Evolutionary conservation across 1,140 invertebrate genomes (phyloP), one percentile per base, ranked within the genome.

Genomic region (Temnothorax longispinosus): DNA sequence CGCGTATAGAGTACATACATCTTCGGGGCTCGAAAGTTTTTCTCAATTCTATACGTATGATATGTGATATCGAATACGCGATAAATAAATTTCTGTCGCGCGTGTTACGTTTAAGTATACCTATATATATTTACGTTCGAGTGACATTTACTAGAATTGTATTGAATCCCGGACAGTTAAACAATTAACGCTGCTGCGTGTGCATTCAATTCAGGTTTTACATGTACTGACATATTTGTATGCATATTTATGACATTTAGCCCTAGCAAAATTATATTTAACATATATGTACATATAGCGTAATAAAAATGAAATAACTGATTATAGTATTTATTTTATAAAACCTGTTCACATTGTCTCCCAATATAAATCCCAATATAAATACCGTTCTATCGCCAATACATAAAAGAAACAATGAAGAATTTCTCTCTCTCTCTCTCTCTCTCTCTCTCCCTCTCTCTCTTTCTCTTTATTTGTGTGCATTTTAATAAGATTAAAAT

Each of bases 171-270:
- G 2, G 54, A 62, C 15, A 56, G 47, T 72, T 47, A 50, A 77
- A 75, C 76, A 81, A 89, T 90, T 90, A 89, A 88, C 78, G 60
- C 80, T 75, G 84, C 38, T 86, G 90, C 86, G 90, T 92, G 91
- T 90, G 91, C 92, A 93, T 93, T 92, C 89, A 13, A 90, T 93
- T 93, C 93, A 93, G 76, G 91, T 92, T 93, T 94, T 91, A 92
- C 90, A 92, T 21, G 18, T 38, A 56, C 13, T n/a, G 35, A 56
- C 5, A 41, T 75, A 21, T 90, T 87, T 44, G 10, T n/a, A 47
- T 7, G 8, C 21, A 15, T 27, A 27, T 27, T 27, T 27, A 27
- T 58, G 6, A 41, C 11, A 60, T 76, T 47, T 5, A 15, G 18
- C 56, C 7, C 13, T 13, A 13, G 15, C 18, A 21, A 65, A 21